Conservation (phyloP, 2,888 invertebrate species). For the Dermolepida albohirtum region DNA sequence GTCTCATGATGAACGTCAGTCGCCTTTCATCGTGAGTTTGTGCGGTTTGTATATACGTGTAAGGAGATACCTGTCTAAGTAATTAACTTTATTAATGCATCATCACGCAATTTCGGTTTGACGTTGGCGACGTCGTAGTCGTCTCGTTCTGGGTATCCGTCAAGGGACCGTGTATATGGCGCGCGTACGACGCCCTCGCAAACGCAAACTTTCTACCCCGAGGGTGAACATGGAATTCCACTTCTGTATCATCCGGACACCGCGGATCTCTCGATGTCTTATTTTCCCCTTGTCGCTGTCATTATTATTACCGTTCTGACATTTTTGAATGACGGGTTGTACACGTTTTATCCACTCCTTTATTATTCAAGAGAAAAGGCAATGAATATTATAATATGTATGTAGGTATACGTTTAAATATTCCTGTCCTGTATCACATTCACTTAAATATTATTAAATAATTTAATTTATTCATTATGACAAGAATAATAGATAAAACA, state of each 20-base stretch:
- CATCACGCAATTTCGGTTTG: constrained; percentile 51
- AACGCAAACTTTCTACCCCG: constrained; percentile 46
- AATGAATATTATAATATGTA: constrained; percentile 21
- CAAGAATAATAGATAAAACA: too few species aligned
- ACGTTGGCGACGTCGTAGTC: constrained; percentile 22
- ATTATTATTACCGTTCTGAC: constrained; percentile 35
- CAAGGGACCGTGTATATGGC: constrained; percentile 27
- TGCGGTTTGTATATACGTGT: constrained; percentile 35
- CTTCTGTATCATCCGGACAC: constrained; percentile 49
- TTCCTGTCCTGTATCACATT: not conserved
- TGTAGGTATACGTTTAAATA: not conserved
- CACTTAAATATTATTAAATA: not conserved
- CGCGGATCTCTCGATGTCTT: constrained; percentile 41
- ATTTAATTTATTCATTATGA: too few species aligned
- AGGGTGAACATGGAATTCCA: constrained; percentile 53
- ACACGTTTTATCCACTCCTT: constrained; percentile 21
- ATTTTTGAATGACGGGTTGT: constrained; percentile 33
- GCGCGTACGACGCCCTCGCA: constrained; percentile 34
- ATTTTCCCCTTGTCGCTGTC: constrained; percentile 38
- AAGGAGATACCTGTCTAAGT: constrained; percentile 48
- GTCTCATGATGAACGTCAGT: constrained; percentile 39
- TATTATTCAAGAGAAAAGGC: constrained; percentile 18
- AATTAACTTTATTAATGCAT: constrained; percentile 54
- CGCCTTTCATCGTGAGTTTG: constrained; percentile 32
- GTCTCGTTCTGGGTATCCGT: constrained; percentile 27